Evolutionary conservation across 1,140 invertebrate species (phyloP), one percentile per base, ranked within the genome.

Genomic region (Adelges cooleyi): DNA sequence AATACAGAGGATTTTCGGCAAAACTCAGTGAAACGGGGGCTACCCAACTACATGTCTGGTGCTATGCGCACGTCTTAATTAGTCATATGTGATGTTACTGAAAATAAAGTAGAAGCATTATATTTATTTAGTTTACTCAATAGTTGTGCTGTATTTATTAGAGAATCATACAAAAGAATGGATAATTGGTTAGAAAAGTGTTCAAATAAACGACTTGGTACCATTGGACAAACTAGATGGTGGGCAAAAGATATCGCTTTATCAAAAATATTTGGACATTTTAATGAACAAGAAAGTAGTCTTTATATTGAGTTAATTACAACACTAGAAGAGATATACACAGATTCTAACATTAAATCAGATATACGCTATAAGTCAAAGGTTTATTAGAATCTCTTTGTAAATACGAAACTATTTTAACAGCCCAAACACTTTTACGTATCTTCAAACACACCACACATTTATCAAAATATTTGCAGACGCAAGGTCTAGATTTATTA

Each of bases 381-480:
- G 17, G 8, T 17, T 49, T 49, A 23, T 18, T 50, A 13, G 48
- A 50, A 22, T 11, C 11, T n/a, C 25, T 50, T 50, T 27, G 20
- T 13, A 50, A 66, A 15, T 56, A 42, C 33, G 51, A 66, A 54
- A 56, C 36, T 27, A 44, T 66, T 15, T 10, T 66, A 11, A 66
- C 50, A 6, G 51, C 65, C 6, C 65, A 66, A 66, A 42, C 56
- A 44, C 56, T 42, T 46, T 46, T 66, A 27, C 10, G 51, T 15
- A 66, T 66, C 40, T 66, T 66, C 33, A 23, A 38, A 42, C 33
- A 40, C 4, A 66, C 50, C 23, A 54, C 49, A n/a, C 65, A 50
- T 8, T 29, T 54, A 27, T 66, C 65, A 9, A n/a, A 38, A 44
- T 66, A 66, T 42, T 29, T 66, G 38, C 33, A 66, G 56, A 54